Evolutionary conservation across 2,113 vertebrate genomes (phyloP).

Genomic region (Hyperopisus bebe): DNA sequence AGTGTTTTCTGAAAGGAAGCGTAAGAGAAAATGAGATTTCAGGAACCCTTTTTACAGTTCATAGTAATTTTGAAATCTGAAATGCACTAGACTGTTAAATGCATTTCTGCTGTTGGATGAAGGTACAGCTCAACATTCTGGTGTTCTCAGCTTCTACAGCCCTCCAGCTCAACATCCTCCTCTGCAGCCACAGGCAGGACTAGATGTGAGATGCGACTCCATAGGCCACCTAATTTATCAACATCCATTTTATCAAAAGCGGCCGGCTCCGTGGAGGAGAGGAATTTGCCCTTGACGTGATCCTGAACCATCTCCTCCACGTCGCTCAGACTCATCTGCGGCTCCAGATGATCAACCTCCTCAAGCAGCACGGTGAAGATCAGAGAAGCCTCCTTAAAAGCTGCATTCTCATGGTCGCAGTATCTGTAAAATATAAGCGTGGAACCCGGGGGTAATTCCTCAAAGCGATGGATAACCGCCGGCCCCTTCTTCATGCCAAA

Average conservation of each 20-base stretch:
- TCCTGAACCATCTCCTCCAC: conserved; percentile 85
- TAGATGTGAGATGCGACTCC: conserved; percentile 69
- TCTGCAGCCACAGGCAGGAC: conserved; percentile 59
- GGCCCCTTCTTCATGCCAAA: conserved; percentile 65
- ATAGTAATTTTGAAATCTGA: not conserved
- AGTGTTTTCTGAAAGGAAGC: not conserved
- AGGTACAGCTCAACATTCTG: not conserved
- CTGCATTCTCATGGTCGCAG: conserved; percentile 86
- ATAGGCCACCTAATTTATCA: conserved; percentile 63
- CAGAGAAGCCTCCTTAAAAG: conserved; percentile 77
- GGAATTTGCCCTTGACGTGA: conserved; percentile 69
- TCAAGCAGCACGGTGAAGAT: conserved; percentile 81
- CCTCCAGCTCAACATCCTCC: conserved; percentile 39
- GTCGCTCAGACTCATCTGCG: conserved; percentile 42
- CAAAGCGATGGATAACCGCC: conserved; percentile 78
- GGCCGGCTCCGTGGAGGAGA: conserved; percentile 39
- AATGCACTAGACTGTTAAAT: not conserved
- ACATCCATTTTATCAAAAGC: conserved; percentile 62
- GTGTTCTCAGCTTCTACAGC: conserved; percentile 39
- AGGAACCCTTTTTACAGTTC: not conserved
- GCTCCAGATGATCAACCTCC: conserved; percentile 54
- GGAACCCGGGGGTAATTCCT: conserved; percentile 79
- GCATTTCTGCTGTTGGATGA: not conserved
- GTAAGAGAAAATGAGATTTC: not conserved
- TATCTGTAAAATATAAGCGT: conserved; percentile 96